Evolutionary conservation across 2,797 vertebrate genomes (phyloP), one percentile per base, ranked within the genome.

Genomic region (Tachyglossus aculeatus): DNA sequence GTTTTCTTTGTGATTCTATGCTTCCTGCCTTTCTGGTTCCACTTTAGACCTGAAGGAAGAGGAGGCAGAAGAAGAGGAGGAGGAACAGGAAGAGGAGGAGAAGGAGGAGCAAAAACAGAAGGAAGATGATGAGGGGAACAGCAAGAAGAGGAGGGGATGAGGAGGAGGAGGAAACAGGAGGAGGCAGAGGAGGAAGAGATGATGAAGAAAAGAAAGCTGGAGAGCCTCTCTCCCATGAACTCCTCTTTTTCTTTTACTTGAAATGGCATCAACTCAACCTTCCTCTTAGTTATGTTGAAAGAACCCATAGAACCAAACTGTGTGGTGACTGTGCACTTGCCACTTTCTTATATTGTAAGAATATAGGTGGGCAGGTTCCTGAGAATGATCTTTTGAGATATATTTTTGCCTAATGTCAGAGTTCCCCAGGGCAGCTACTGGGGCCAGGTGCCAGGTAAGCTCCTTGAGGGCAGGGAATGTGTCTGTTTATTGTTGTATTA

Each of bases 401-500:
- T n/a, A n/a, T n/a, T n/a, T n/a, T n/a, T n/a, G n/a, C n/a, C n/a
- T n/a, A n/a, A n/a, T n/a, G n/a, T n/a, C n/a, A n/a, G n/a, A n/a
- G n/a, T n/a, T n/a, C n/a, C n/a, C n/a, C n/a, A 13, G 6, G 24
- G 13, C 4, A 2, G 4, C 18, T 1, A 50, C 22, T 4, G 19
- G 8, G 5, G 4, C 22, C 1, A 0, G 2, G 8, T 31, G 10
- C 1, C 1, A n/a, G 12, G 8, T 9, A 13, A 33, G 16, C 11
- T 13, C 10, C 2, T 27, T n/a, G n/a, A n/a, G n/a, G n/a, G n/a
- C n/a, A n/a, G n/a, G n/a, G n/a, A n/a, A n/a, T n/a, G n/a, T n/a
- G n/a, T n/a, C n/a, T n/a, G n/a, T n/a, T n/a, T n/a, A n/a, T n/a
- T n/a, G n/a, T n/a, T n/a, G n/a, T n/a, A n/a, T n/a, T n/a, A n/a